Evolutionary conservation across 2,113 vertebrate species (phyloP), one percentile per base, ranked within the genome.

Genomic region (Vireo altiloquus): DNA sequence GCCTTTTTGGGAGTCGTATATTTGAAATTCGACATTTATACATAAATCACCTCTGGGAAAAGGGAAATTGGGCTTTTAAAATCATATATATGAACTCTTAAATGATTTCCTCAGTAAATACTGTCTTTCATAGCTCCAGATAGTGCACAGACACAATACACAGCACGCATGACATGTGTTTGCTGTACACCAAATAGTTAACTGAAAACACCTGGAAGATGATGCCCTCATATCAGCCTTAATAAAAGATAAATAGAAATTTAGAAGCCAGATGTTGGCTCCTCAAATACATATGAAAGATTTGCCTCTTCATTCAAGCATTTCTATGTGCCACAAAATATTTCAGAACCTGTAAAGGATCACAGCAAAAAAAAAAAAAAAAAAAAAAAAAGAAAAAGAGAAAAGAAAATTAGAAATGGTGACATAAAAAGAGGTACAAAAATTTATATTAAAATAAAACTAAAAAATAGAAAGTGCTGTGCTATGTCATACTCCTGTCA

Each of bases 1-100:
- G 85, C 44, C 12, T 87, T 81, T 95, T 52, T 16, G 56, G 37
- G 54, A 93, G 37, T 39, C 28, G 0, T 87, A 54, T 85, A 90
- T 94, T 93, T 92, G 64, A 83, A 90, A 65, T 90, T 17, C 82
- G 93, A 79, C 88, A 54, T 17, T 31, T 47, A 19, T n/a, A 23
- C 39, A 95, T 46, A 92, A 95, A 93, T 92, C 88, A 92, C 52
- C 40, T 56, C 30, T 33, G 46, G 7, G 76, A 35, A 92, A 83
- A 89, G 49, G 68, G 76, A 90, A 92, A 90, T 59, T n/a, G 42
- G 84, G n/a, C 52, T 9, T 4, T 92, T 81, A 94, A 94, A 93
- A 77, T 65, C 50, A 39, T 59, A 78, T 70, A 57, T 54, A 75
- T 13, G 40, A 87, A 68, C 47, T 90, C 49, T 70, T 77, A 27